Base-by-base conservation (phyloP, 2,888 invertebrate genomes). In the Leptura quadrifasciata region DNA sequence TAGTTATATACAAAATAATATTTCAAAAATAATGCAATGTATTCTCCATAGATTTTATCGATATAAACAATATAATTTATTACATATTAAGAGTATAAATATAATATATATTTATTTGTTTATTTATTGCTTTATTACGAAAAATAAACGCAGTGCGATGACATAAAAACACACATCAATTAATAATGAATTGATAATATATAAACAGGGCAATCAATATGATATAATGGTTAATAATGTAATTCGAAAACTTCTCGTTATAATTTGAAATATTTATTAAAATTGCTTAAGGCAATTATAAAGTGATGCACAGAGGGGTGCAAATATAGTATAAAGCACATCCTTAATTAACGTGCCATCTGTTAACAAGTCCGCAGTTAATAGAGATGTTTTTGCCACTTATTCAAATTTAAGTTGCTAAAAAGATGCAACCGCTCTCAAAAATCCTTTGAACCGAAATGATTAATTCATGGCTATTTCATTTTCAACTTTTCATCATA, bases 331-430 rank as follows among this genome's bases (percentile, higher is more conserved):
- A 61, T 61, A 61, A 61, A 35, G 31, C 17, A 31, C 10, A n/a
- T 31, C 61, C 35, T 35, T 61, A 61, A 61, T 61, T 35, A 61
- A 35, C 17, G 61, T 61, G 61, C 61, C 61, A 61, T 31, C 61
- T 61, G 61, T 31, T 61, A 27, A 61, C 61, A 61, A 61, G 31
- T 31, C 61, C 61, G 17, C n/a, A 31, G 61, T 31, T 61, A 61
- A 61, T 61, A 61, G 27, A 35, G 61, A n/a, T 27, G 27, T 60
- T 21, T 60, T 60, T 60, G 60, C 27, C 60, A 60, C 61, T 61
- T 61, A 61, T 61, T 61, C 24, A 17, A 61, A 61, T 61, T 31
- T 61, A 61, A 61, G 35, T 61, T 61, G 61, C 27, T 35, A 58
- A 24, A 58, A 21, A 24, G 9, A 61, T 61, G n/a, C 61, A 31